phyloP scores from a whole-genome alignment of 2,797 vertebrate genomes.

The Myripristis murdjan region DNA sequence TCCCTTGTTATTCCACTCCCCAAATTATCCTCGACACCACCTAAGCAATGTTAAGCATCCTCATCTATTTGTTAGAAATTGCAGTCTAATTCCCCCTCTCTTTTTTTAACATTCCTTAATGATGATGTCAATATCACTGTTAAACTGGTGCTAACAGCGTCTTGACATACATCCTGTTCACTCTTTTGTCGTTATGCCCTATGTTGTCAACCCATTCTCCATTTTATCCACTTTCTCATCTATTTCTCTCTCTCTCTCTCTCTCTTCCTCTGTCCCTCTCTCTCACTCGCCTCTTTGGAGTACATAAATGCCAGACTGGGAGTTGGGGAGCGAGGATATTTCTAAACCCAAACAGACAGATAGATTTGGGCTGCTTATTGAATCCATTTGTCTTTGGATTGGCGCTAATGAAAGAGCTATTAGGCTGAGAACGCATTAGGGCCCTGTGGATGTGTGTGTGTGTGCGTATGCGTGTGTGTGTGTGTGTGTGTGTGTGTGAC shows the following conservation, averaged over 20 bases:
- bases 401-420: constrained; percentile 80
- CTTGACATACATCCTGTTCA: constrained; percentile 35
- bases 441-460: constrained; percentile 19
- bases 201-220: constrained; percentile 49
- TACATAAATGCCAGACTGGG: constrained; percentile 46
- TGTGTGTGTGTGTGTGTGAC: too few species aligned
- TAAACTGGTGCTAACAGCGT: constrained; percentile 25
- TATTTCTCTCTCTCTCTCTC: constrained; percentile 26
- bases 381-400: constrained; percentile 78
- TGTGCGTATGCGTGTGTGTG: too few species aligned
- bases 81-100: neutral
- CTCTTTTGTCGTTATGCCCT: constrained; percentile 30
- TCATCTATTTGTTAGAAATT: constrained; percentile 30
- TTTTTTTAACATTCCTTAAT: constrained; percentile 34
- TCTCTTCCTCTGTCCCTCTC: too few species aligned
- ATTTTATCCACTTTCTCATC: constrained; percentile 40
- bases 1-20: constrained; percentile 19
- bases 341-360: constrained; percentile 76
- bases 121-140: constrained; percentile 46
- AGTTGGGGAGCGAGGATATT: constrained; percentile 42
- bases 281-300: constrained; percentile 20
- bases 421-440: constrained; percentile 72
- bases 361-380: constrained; percentile 75
- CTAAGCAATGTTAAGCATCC: constrained; percentile 27
- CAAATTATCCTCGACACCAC: constrained; percentile 15